Evolutionary conservation across 2,113 vertebrate species (phyloP).

Genomic region (Hipposideros armiger): DNA sequence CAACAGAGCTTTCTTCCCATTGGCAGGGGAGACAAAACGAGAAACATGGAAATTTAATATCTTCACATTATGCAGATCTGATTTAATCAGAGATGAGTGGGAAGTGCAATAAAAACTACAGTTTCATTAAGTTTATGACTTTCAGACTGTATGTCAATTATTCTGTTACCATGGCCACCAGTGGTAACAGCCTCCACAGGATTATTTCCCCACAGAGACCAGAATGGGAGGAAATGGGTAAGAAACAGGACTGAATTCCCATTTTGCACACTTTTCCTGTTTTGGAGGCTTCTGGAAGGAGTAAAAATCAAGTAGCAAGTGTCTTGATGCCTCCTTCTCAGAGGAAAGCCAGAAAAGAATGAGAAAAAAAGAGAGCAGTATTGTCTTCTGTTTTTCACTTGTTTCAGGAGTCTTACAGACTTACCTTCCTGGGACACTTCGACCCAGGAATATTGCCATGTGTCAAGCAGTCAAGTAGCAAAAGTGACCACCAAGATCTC

Average conservation of each 20-base stretch:
- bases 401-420: background rate
- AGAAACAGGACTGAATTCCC: constrained; percentile 12
- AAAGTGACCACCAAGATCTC: background rate
- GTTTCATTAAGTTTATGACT: constrained; percentile 92
- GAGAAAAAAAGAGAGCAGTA: background rate
- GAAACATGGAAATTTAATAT: constrained; percentile 90
- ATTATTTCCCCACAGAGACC: constrained; percentile 69
- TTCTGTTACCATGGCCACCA: constrained; percentile 86
- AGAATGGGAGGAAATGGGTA: background rate
- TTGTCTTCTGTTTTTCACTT: background rate
- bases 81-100: constrained; percentile 90
- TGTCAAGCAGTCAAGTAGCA: no score
- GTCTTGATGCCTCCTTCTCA: background rate
- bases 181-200: constrained; percentile 69
- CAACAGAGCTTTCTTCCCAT: constrained; percentile 75
- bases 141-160: constrained; percentile 86
- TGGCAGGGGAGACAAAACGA: constrained; percentile 83
- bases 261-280: background rate
- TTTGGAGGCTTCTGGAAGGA: background rate
- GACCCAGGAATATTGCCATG: background rate
- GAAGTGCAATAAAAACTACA: constrained; percentile 88
- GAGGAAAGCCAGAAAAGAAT: background rate
- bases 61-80: constrained; percentile 90
- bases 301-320: constrained; percentile 37
- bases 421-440: background rate